A percentile compares a stretch with the other conserved stretches of the same genome.
Conservation (phyloP, 2,797 vertebrate genomes). For the Etheostoma nigrum region DNA sequence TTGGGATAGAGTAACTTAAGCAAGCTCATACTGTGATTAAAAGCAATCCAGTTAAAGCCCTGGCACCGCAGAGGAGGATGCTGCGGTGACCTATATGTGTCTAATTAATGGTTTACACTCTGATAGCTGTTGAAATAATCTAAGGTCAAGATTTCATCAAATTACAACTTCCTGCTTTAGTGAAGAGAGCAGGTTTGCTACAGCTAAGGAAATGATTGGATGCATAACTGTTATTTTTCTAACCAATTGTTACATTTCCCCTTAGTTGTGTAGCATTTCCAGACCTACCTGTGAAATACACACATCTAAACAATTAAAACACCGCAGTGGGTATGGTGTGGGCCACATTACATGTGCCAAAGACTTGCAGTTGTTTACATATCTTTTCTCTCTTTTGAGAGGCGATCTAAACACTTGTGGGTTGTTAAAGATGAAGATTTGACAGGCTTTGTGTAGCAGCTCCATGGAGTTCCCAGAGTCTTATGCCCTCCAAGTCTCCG, state of each 20-base stretch:
- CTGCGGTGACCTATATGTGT: background rate
- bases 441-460: too few species aligned
- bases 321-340: too few species aligned
- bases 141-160: conserved; percentile 7
- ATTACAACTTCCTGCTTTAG: background rate
- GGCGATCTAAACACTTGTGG: too few species aligned
- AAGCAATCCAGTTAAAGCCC: conserved; percentile 21
- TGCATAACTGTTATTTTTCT: background rate
- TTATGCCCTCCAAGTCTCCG: too few species aligned
- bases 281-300: too few species aligned
- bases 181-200: background rate
- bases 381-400: too few species aligned
- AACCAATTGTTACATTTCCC: background rate
- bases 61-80: background rate
- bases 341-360: too few species aligned
- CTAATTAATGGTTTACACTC: conserved; percentile 7
- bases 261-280: background rate
- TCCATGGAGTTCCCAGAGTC: too few species aligned
- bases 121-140: background rate
- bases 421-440: too few species aligned
- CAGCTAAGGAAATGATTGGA: background rate
- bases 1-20: conserved; percentile 10
- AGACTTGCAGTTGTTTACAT: too few species aligned
- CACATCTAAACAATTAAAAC: too few species aligned
- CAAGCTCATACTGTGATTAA: conserved; percentile 12